Base-by-base conservation (phyloP, 2,797 vertebrate genomes). In the Ciconia nigra region DNA sequence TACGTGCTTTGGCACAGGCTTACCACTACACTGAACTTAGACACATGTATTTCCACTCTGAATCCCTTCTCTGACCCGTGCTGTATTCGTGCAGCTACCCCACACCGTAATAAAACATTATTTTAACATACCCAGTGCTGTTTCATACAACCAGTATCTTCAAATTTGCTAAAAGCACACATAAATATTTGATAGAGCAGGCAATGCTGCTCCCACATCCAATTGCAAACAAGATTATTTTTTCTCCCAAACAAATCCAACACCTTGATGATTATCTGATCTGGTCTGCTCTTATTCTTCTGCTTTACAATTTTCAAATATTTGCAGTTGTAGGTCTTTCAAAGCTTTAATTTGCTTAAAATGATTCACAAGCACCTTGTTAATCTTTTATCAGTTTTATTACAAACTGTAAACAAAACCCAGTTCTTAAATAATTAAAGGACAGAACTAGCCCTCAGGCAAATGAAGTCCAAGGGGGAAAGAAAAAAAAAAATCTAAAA, bases 391-490 rank as follows among this genome's bases (percentile, higher is more conserved):
- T 89, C 83, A 93, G 83, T 96, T 97, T 97, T 97, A 97, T 97
- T 97, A 97, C 96, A 95, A 97, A 97, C 95, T 97, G 97, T 97
- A 98, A 98, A 97, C 95, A 98, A 97, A 96, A 96, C 91, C 97
- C 77, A 87, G 89, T 86, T 96, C 95, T 95, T 98, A 93, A 97
- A 97, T 98, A 97, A 97, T 97, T 97, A 82, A 97, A 96, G 76
- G 63, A 2, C 87, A 96, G 95, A 96, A 96, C 93, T 71, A 94
- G 78, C 93, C 95, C 86, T 96, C 83, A 90, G 96, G 96, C 96
- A 96, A 92, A 93, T 55, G 26, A 84, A 95, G 70, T 71, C n/a
- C n/a, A n/a, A n/a, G n/a, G n/a, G n/a, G n/a, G n/a, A n/a, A n/a
- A n/a, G n/a, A n/a, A n/a, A n/a, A n/a, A n/a, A n/a, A n/a, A n/a